Percentiles rank a stretch among this genome's conserved stretches.
phyloP scores from a whole-genome alignment of 2,888 invertebrate species.

The Protophormia terraenovae region DNA sequence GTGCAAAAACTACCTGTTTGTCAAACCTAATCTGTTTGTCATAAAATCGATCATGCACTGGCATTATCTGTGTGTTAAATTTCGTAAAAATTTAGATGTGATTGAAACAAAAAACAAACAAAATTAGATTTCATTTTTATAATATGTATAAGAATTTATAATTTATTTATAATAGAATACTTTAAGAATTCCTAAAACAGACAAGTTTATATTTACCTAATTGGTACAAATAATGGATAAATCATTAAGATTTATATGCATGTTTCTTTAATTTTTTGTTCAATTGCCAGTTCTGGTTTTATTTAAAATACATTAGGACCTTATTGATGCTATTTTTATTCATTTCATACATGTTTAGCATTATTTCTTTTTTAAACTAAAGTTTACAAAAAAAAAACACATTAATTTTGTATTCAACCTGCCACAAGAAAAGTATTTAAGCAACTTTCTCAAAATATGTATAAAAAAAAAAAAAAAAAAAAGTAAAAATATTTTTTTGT shows the following conservation, averaged over 20 bases:
- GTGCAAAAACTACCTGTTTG: too few species aligned
- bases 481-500: conserved; percentile 33
- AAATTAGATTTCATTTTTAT: too few species aligned
- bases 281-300: background rate
- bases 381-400: conserved; percentile 17
- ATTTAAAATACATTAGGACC: background rate
- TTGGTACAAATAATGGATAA: background rate
- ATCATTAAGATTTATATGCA: background rate
- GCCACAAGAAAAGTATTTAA: conserved; percentile 54
- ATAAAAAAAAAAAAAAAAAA: too few species aligned
- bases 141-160: too few species aligned
- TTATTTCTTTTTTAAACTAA: background rate
- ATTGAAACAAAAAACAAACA: too few species aligned
- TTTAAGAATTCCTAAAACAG: too few species aligned
- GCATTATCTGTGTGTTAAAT: too few species aligned
- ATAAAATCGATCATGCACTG: too few species aligned
- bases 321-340: background rate
- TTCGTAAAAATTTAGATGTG: too few species aligned
- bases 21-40: too few species aligned
- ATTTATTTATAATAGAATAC: too few species aligned
- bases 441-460: conserved; percentile 63
- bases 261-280: background rate
- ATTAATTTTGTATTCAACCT: conserved; percentile 58
- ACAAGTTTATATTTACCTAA: background rate
- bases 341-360: conserved; percentile 22